A percentile compares a stretch with the other conserved stretches of the same genome.
These are phyloP conservation scores for Blomia tropicalis DNA, from an alignment of 2,888 invertebrate genomes.

Conservation along the genomic window DNA sequence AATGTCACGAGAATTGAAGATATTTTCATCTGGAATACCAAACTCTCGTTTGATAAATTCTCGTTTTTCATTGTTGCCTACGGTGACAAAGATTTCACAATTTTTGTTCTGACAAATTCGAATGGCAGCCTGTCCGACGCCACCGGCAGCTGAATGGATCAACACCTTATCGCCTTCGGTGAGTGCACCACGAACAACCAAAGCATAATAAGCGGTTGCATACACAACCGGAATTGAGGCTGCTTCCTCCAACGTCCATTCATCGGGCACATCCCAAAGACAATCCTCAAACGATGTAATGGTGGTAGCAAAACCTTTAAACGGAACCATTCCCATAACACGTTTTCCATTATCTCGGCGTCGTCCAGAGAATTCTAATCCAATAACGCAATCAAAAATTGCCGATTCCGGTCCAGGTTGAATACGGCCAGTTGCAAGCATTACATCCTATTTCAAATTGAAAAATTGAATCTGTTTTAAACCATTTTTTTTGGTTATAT, in stretches of 20 bases:
- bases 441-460: slow-evolving; percentile 57
- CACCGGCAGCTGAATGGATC: slow-evolving; percentile 78
- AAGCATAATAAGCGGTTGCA: slow-evolving; percentile 68
- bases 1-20: slow-evolving; percentile 78
- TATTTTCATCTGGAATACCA: slow-evolving; percentile 61
- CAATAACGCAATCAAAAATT: slow-evolving; percentile 73
- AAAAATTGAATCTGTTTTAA: slow-evolving; percentile 35
- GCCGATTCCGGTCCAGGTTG: slow-evolving; percentile 66
- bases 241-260: slow-evolving; percentile 78
- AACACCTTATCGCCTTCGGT: slow-evolving; percentile 64
- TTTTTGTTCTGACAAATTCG: slow-evolving; percentile 75
- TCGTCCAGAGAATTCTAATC: slow-evolving; percentile 79
- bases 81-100: slow-evolving; percentile 76
- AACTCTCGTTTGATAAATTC: slow-evolving; percentile 71
- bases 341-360: slow-evolving; percentile 50
- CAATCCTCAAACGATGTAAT: slow-evolving; percentile 47
- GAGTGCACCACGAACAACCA: slow-evolving; percentile 69
- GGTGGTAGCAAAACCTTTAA: slow-evolving; percentile 71
- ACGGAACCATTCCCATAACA: slow-evolving; percentile 86
- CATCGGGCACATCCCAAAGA: slow-evolving; percentile 65
- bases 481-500: slow-evolving; percentile 93
- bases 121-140: slow-evolving; percentile 93
- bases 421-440: slow-evolving; percentile 91
- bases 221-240: slow-evolving; percentile 86
- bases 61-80: slow-evolving; percentile 58